Evolutionary conservation across 2,113 vertebrate genomes (phyloP).

Genomic region (Oreochromis niloticus): DNA sequence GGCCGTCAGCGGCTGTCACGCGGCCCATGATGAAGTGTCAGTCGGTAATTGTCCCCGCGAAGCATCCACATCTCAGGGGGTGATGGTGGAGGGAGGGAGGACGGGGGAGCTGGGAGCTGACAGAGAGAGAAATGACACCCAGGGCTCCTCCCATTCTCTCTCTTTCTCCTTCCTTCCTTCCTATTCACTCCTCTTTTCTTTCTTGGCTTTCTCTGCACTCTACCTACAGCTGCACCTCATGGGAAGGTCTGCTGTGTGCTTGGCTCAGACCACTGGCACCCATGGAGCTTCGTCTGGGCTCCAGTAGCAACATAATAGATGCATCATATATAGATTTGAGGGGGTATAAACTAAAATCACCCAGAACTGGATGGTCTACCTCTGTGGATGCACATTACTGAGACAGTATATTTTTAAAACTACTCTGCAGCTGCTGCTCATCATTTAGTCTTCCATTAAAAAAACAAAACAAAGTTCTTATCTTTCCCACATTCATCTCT

Average conservation of each 20-base stretch:
- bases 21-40: constrained; percentile 73
- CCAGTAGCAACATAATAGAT: background rate
- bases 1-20: constrained; percentile 73
- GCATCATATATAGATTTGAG: background rate
- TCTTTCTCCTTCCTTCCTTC: background rate
- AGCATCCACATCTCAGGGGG: constrained; percentile 69
- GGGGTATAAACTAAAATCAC: background rate
- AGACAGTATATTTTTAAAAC: background rate
- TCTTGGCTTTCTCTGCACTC: background rate
- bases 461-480: background rate
- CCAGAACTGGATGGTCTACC: background rate
- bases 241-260: constrained; percentile 6
- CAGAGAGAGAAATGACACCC: constrained; percentile 70
- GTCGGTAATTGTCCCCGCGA: constrained; percentile 73
- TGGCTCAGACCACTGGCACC: background rate
- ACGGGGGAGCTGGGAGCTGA: constrained; percentile 54
- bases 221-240: constrained; percentile 36
- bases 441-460: background rate
- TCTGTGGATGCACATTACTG: background rate
- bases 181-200: constrained; percentile 16
- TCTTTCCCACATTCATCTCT: background rate
- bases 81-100: constrained; percentile 26
- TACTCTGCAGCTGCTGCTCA: background rate
- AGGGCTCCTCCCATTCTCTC: constrained; percentile 46
- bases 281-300: constrained; percentile 12